A percentile compares a stretch with the other conserved stretches of the same genome.
Evolutionary conservation across 2,888 invertebrate species (phyloP).

Genomic region (Psococerastis gibbosa): DNA sequence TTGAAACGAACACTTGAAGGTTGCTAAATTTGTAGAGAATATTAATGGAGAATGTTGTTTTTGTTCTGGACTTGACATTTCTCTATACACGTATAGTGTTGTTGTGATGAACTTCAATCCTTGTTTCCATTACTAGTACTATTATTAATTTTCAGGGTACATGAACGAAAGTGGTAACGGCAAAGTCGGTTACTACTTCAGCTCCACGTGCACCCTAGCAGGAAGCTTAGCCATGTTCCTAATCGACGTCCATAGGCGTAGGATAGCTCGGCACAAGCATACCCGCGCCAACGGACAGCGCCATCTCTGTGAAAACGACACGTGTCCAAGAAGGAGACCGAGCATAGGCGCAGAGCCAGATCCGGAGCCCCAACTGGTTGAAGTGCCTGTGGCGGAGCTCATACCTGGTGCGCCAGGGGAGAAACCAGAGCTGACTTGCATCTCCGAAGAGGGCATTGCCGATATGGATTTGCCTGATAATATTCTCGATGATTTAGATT

Average conservation of each 20-base stretch:
- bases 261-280: constrained; percentile 49
- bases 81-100: too few relatives aligned
- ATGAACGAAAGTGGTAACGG: constrained; percentile 59
- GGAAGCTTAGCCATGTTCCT: constrained; percentile 61
- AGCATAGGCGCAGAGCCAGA: constrained; percentile 40
- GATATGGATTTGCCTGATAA: constrained; percentile 69
- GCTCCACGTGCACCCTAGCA: constrained; percentile 55
- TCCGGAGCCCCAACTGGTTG: constrained; percentile 25
- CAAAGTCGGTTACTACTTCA: constrained; percentile 67
- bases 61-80: too few relatives aligned
- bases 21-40: too few relatives aligned
- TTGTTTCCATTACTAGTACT: too few relatives aligned
- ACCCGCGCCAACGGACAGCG: constrained; percentile 36
- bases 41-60: too few relatives aligned
- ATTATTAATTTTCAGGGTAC: constrained; percentile 52
- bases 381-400: constrained; percentile 10
- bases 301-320: constrained; percentile 34
- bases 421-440: constrained; percentile 60
- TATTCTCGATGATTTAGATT: constrained; percentile 55
- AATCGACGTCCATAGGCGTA: constrained; percentile 57
- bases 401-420: constrained; percentile 25
- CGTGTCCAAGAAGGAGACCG: constrained; percentile 34
- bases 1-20: too few relatives aligned
- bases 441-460: constrained; percentile 67
- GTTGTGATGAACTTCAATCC: too few relatives aligned